Base-by-base conservation (phyloP, 2,797 vertebrate genomes). In the Craterocephalus amniculus region DNA sequence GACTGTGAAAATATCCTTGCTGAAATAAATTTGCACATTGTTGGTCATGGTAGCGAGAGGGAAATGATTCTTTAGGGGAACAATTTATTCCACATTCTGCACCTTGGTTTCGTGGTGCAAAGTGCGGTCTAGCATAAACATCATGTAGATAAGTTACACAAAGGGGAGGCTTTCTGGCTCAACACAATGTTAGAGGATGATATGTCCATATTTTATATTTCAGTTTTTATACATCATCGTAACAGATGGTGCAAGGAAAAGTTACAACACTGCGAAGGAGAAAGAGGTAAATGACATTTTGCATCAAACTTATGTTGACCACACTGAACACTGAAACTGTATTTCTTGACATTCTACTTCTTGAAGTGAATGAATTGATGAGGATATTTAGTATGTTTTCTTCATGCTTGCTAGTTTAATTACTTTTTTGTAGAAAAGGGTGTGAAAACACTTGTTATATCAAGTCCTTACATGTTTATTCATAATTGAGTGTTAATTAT, bases 101-200 rank as follows among this genome's bases (percentile, higher is more conserved):
- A 67, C 40, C 34, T 51, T 63, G 57, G 68, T 54, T 35, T 65
- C 54, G 36, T 8, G 52, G 73, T 49, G 63, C 81, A 86, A 86
- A 87, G 86, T 90, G 83, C 76, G 49, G 26, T 59, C 65, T 38
- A 73, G 31, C 74, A 79, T 78, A 83, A 80, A 87, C 80, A 76
- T 87, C 58, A 76, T 60, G 45, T 58, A 58, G 16, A 85, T 84
- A 76, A 78, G 73, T 80, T 83, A 45, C 62, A 79, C 64, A 83
- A 69, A 79, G 32, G 26, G 63, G 22, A 26, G 2, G 49, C 4
- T 80, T 78, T 76, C 57, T 38, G 36, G 36, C 36, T 38, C 11
- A 13, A 14, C 13, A 14, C 36, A 38, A 14, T 38, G 36, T 38
- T 13, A 38, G 36, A 38, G 32, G 32, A 34, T 34, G 32, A 34